Base-by-base conservation (phyloP, 2,888 invertebrate species). In the Serripes groenlandicus region DNA sequence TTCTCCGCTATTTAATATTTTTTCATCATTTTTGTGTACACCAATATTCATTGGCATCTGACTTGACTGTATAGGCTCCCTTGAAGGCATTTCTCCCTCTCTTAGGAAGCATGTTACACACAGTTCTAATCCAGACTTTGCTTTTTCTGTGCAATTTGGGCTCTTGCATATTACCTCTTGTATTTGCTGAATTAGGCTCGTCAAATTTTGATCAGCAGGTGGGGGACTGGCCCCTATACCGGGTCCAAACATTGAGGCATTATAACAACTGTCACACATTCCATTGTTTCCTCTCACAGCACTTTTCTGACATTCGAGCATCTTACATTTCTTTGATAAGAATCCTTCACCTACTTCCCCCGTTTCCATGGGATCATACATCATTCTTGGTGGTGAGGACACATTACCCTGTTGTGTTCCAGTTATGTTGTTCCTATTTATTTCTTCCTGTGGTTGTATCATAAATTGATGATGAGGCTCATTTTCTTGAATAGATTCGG, bases 211-310 rank as follows among this genome's bases (percentile, higher is more conserved):
- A 21, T 37, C 26, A 32, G 49, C 21, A 30, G 58, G 49, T 30
- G 64, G 26, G 11, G 37, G 52, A 28, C 35, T 34, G 18, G 35
- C n/a, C 30, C 30, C 28, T 18, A 21, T 35, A n/a, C 78, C 73
- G 52, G 64, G 37, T 11, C 79, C 78, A 80, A 79, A 84, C 70
- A 81, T 9, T 0, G 75, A 70, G 3, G 52, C 35, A n/a, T 78
- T 34, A 58, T 87, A 87, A 58, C 88, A 88, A 5, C 60, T 49
- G 26, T 85, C 77, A 77, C 89, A 89, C 18, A 68, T 71, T 11
- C 85, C 85, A 73, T 83, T 49, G 28, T 83, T 81, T 5, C 81
- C 85, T 23, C 58, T 81, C 23, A 81, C 62, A 26, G 86, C 88
- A 28, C 32, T 62, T 15, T 71, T 79, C 0, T 66, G 11, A 62